These are phyloP conservation scores for Hormiphora californensis DNA, from an alignment of 37 sponge, comb jelly and placozoan species.

Conservation along the genomic window DNA sequence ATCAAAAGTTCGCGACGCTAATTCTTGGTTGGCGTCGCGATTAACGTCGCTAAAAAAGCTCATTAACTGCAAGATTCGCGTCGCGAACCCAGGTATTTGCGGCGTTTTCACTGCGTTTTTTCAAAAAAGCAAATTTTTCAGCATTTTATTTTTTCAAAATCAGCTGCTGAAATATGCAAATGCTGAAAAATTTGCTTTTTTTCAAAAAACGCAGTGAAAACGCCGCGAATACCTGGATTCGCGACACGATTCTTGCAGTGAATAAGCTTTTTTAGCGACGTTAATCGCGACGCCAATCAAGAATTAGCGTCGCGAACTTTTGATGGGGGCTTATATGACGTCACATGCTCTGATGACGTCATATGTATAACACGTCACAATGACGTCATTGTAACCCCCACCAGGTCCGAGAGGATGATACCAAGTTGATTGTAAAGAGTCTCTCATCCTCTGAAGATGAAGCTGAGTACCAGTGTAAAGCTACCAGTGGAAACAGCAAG, in stretches of 20 bases:
- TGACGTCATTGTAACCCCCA: neutral
- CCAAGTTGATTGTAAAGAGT: conserved; percentile 37
- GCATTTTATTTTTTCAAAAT: neutral
- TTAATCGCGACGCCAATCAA: neutral
- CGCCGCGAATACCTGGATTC: neutral
- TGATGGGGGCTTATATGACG: neutral
- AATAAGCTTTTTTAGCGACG: neutral
- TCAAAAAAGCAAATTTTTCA: neutral
- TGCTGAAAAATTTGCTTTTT: neutral
- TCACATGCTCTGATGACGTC: neutral
- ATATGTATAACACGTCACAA: neutral
- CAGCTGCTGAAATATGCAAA: neutral
- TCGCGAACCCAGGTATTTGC: too few species aligned
- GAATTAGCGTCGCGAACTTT: neutral
- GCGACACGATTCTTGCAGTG: too few species aligned
- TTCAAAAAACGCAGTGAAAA: neutral
- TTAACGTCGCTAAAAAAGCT: too few species aligned
- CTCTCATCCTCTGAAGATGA: neutral
- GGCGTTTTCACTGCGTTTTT: too few species aligned
- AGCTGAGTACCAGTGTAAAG: conserved; percentile 31
- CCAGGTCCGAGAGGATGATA: conserved; percentile 27
- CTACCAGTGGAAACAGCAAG: neutral
- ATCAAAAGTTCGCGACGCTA: too few species aligned
- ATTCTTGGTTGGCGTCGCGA: too few species aligned
- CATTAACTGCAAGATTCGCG: too few species aligned